Percentiles rank a stretch among this genome's conserved stretches.
phyloP scores from a whole-genome alignment of 2,797 vertebrate genomes.

The Novumbra hubbsi region DNA sequence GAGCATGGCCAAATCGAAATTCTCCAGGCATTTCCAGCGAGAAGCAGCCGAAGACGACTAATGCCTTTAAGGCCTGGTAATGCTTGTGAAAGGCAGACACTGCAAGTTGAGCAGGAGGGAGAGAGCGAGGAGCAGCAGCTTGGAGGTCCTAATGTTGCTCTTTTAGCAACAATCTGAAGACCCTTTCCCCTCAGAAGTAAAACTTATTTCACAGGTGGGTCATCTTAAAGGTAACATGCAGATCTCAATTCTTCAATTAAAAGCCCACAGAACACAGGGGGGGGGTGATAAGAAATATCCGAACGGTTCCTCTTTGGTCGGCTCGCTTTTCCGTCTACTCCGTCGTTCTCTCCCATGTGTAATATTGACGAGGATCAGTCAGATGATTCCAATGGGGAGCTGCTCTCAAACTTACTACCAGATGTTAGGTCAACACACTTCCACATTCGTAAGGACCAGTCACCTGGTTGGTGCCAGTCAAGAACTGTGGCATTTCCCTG shows the following conservation, averaged over 20 bases:
- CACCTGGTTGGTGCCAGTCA: conserved; percentile 18
- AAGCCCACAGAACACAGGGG: background rate
- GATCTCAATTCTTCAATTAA: conserved; percentile 23
- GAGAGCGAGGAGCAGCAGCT: conserved; percentile 32
- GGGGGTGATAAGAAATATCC: background rate
- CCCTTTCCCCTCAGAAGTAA: conserved; percentile 44
- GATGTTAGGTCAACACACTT: conserved; percentile 58
- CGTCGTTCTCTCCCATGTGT: conserved; percentile 31
- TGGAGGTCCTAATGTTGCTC: conserved; percentile 66
- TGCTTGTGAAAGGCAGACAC: conserved; percentile 55
- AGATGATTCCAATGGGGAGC: conserved; percentile 28
- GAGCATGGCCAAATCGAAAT: conserved; percentile 36
- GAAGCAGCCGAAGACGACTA: conserved; percentile 58
- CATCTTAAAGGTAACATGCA: conserved; percentile 5
- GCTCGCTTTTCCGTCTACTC: background rate
- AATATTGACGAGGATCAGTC: conserved; percentile 57
- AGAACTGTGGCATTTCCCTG: background rate
- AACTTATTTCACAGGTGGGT: conserved; percentile 38
- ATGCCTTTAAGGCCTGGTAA: conserved; percentile 54
- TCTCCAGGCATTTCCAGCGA: conserved; percentile 52
- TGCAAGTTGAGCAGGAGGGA: conserved; percentile 43
- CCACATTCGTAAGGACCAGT: conserved; percentile 57
- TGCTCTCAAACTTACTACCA: conserved; percentile 59
- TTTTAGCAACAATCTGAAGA: conserved; percentile 71
- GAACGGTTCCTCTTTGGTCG: conserved; percentile 6